A percentile compares a stretch with the other conserved stretches of the same genome.
Conservation (phyloP, 2,797 vertebrate genomes). For the Gymnopithys bicolor region DNA sequence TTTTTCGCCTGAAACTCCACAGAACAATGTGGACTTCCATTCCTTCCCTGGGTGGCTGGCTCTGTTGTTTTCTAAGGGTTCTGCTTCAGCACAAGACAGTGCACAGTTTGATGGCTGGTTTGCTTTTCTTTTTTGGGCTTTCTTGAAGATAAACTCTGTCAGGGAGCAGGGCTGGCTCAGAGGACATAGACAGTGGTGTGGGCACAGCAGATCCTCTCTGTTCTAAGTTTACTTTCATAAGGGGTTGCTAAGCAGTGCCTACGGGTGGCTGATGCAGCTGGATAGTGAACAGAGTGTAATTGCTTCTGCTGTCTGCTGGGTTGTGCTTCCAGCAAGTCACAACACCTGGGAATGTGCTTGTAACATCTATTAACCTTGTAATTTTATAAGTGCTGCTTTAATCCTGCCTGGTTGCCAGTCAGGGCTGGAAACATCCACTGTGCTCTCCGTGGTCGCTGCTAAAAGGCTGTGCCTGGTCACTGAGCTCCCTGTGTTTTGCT, state of each 20-base stretch:
- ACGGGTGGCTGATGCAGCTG: neutral
- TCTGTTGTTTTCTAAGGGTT: neutral
- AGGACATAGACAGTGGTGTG: neutral
- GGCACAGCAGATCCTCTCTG: neutral
- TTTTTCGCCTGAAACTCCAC: neutral
- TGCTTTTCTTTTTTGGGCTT: neutral
- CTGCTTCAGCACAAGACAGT: neutral
- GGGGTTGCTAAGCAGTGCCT: conserved; percentile 1
- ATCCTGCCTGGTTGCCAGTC: neutral
- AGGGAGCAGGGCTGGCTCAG: neutral
- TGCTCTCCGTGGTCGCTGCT: neutral
- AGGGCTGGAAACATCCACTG: neutral
- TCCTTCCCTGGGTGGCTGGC: neutral
- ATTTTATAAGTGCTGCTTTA: conserved; percentile 30
- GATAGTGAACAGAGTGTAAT: conserved; percentile 11
- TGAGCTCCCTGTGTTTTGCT: neutral
- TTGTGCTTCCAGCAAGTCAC: conserved; percentile 30
- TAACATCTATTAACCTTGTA: conserved; percentile 46
- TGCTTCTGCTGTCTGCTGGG: conserved; percentile 31
- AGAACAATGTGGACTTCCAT: neutral
- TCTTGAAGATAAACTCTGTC: neutral
- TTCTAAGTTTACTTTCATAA: neutral
- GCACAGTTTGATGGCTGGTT: neutral
- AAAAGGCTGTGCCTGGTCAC: neutral
- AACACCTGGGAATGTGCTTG: neutral